Percentiles rank a stretch among this genome's conserved stretches.
These are phyloP conservation scores for Diglossa brunneiventris DNA, from an alignment of 2,113 vertebrate genomes.

Conservation along the genomic window DNA sequence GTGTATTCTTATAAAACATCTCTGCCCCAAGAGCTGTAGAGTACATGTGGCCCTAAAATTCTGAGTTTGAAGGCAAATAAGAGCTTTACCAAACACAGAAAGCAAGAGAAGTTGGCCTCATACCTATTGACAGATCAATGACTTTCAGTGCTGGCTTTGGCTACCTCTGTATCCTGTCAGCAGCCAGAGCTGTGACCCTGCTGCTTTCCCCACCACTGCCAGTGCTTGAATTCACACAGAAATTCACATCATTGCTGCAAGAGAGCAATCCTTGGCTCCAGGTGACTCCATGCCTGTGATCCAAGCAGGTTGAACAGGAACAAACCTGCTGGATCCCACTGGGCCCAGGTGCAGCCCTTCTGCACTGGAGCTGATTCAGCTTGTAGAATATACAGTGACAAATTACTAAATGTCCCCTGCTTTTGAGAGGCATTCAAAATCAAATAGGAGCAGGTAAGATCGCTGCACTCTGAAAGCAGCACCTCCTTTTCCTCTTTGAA, in stretches of 20 bases:
- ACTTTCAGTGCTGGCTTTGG: not conserved
- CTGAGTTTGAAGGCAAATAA: not conserved
- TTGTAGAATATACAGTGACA: fast-evolving
- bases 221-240: not conserved
- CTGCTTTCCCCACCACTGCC: not conserved
- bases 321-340: not conserved
- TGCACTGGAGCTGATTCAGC: not conserved
- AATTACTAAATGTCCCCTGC: not conserved
- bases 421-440: not conserved
- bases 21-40: not conserved
- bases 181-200: not conserved
- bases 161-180: not conserved
- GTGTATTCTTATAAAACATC: not conserved
- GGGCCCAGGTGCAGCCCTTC: not conserved
- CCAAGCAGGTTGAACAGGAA: not conserved
- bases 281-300: too few relatives aligned
- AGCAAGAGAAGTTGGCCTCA: not conserved
- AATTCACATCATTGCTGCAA: not conserved
- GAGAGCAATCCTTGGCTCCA: fast-evolving
- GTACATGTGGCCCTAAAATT: not conserved
- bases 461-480: not conserved
- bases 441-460: not conserved
- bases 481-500: not conserved
- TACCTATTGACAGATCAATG: not conserved
- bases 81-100: not conserved